Conservation (phyloP, 2,888 invertebrate genomes). For the Ceratothoa steindachneri region DNA sequence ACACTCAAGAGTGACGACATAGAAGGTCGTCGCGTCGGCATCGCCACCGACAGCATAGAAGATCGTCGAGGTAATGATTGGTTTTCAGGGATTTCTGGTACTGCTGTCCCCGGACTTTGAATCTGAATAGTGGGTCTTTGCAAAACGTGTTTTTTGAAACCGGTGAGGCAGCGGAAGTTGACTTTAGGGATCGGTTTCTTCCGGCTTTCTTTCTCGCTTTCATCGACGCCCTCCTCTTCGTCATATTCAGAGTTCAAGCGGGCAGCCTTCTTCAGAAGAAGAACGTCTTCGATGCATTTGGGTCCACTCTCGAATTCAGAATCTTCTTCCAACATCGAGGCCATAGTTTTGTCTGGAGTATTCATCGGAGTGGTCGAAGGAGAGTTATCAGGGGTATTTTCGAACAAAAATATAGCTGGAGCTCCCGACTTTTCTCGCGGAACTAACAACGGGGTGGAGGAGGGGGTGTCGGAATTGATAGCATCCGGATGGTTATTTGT, state of each 20-base stretch:
- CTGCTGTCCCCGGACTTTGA: neutral
- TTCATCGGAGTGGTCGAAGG: neutral
- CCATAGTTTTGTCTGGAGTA: neutral
- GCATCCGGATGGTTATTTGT: neutral
- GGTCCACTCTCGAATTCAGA: neutral
- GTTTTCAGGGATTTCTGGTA: neutral
- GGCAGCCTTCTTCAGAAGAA: neutral
- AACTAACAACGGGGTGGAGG: neutral
- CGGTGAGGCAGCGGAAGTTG: neutral
- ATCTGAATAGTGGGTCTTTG: neutral
- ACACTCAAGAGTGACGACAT: constrained; percentile 19
- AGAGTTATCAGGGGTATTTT: constrained; percentile 3
- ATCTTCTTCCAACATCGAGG: neutral
- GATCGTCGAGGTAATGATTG: constrained; percentile 2
- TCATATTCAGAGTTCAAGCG: neutral
- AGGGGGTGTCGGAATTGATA: neutral
- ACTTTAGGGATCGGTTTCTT: neutral
- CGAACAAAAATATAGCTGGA: neutral
- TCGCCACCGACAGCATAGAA: constrained; percentile 3
- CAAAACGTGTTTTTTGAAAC: neutral
- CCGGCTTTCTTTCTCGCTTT: too few species aligned
- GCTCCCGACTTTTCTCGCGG: neutral
- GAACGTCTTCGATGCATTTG: constrained; percentile 8
- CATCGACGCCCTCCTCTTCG: neutral
- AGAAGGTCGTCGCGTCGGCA: constrained; percentile 12